Percentiles rank a stretch among this genome's conserved stretches.
phyloP scores from a whole-genome alignment of 2,888 invertebrate species.

The Mythimna vitellina region DNA sequence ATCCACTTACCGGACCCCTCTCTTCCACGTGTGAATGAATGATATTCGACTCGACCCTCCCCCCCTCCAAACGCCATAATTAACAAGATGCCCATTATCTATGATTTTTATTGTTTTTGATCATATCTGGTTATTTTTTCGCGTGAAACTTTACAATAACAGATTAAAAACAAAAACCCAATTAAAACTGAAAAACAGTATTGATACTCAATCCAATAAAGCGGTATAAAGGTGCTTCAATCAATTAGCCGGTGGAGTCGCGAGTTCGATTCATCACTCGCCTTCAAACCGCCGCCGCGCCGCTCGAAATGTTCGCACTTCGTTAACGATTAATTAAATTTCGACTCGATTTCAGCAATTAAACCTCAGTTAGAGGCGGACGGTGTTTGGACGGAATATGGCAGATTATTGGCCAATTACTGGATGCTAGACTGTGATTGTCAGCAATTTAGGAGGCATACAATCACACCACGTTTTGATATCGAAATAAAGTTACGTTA shows the following conservation, averaged over 20 bases:
- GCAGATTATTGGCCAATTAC: slow-evolving; percentile 26
- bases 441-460: neutral
- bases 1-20: too few relatives aligned
- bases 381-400: slow-evolving; percentile 16
- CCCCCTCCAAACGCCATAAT: too few relatives aligned
- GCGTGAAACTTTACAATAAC: neutral
- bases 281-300: slow-evolving; percentile 2
- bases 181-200: slow-evolving; percentile 8
- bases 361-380: slow-evolving; percentile 35
- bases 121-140: too few relatives aligned
- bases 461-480: too few relatives aligned
- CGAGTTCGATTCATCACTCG: slow-evolving; percentile 54
- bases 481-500: too few relatives aligned
- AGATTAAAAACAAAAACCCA: slow-evolving; percentile 2
- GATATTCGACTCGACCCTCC: too few relatives aligned
- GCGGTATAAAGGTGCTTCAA: slow-evolving; percentile 40
- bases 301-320: slow-evolving; percentile 55
- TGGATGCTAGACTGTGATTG: neutral
- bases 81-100: too few relatives aligned
- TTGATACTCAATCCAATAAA: slow-evolving; percentile 40
- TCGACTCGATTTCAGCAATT: slow-evolving; percentile 56
- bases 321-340: slow-evolving; percentile 69
- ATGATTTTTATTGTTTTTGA: too few relatives aligned
- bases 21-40: too few relatives aligned
- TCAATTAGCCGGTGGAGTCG: slow-evolving; percentile 46